Conservation (phyloP, 2,888 invertebrate genomes). For the Cynaeus angustus region DNA sequence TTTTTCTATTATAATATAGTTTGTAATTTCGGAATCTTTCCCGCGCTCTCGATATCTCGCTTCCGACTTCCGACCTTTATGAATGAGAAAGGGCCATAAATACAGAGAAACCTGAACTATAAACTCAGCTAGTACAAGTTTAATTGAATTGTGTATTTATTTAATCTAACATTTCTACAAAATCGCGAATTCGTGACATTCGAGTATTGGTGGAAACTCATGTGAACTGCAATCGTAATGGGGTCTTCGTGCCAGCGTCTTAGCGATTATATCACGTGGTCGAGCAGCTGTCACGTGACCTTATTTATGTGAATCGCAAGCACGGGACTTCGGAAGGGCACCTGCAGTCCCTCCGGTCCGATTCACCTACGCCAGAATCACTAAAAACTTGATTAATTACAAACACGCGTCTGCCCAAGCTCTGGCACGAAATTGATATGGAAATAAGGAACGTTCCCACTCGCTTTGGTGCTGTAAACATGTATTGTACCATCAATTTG, state of each 20-base stretch:
- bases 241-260: constrained; percentile 57
- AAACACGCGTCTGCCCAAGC: constrained; percentile 56
- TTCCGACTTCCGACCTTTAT: constrained; percentile 17
- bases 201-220: constrained; percentile 47
- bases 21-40: no score
- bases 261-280: constrained; percentile 61
- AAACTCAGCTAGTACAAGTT: constrained; percentile 36
- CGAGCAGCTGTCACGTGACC: constrained; percentile 62
- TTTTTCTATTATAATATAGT: no score
- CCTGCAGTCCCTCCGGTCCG: constrained; percentile 56
- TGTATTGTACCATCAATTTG: constrained; percentile 50
- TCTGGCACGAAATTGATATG: constrained; percentile 60
- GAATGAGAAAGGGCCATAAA: constrained; percentile 17
- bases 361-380: constrained; percentile 56
- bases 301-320: constrained; percentile 49
- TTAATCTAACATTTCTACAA: constrained; percentile 54
- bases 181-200: constrained; percentile 58
- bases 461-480: constrained; percentile 45
- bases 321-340: constrained; percentile 51
- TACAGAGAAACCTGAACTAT: constrained; percentile 3
- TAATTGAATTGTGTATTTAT: constrained; percentile 57
- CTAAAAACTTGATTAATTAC: constrained; percentile 61
- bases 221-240: constrained; percentile 55
- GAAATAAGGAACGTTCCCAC: constrained; percentile 56
- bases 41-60: constrained; percentile 16